Evolutionary conservation across 2,113 vertebrate species (phyloP).

Genomic region (Dicentrarchus labrax): DNA sequence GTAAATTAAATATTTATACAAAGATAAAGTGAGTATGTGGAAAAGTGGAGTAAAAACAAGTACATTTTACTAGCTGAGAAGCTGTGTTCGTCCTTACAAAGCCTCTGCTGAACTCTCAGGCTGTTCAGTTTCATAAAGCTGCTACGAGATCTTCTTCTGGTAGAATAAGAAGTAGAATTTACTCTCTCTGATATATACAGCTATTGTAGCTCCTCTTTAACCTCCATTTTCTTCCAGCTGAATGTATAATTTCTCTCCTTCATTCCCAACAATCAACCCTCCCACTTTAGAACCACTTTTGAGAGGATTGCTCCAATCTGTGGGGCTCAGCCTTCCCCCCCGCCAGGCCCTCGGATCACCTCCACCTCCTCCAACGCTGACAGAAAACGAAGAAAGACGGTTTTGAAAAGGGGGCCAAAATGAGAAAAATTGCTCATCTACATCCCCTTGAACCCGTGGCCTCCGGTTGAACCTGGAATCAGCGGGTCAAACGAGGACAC

Average conservation of each 20-base stretch:
- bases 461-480: slow-evolving; percentile 78
- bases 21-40: background rate
- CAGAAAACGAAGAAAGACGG: slow-evolving; percentile 59
- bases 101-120: background rate
- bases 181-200: background rate
- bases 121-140: slow-evolving; percentile 3
- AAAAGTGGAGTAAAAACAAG: no score
- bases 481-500: slow-evolving; percentile 74
- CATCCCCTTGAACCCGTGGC: slow-evolving; percentile 79
- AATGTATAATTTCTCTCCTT: slow-evolving; percentile 29
- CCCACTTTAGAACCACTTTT: slow-evolving; percentile 21
- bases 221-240: slow-evolving; percentile 8
- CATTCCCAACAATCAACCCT: slow-evolving; percentile 10
- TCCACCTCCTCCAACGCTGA: slow-evolving; percentile 48
- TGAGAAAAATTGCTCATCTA: slow-evolving; percentile 74
- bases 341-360: slow-evolving; percentile 57
- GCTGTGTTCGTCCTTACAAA: background rate
- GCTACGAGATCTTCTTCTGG: background rate
- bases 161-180: no score
- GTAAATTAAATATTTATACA: background rate
- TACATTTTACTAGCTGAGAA: background rate
- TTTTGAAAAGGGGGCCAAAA: slow-evolving; percentile 60
- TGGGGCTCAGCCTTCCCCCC: slow-evolving; percentile 32
- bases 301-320: background rate
- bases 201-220: slow-evolving; percentile 1